Evolutionary conservation across 2,113 vertebrate genomes (phyloP).

Genomic region (Amblyornis subalaris): DNA sequence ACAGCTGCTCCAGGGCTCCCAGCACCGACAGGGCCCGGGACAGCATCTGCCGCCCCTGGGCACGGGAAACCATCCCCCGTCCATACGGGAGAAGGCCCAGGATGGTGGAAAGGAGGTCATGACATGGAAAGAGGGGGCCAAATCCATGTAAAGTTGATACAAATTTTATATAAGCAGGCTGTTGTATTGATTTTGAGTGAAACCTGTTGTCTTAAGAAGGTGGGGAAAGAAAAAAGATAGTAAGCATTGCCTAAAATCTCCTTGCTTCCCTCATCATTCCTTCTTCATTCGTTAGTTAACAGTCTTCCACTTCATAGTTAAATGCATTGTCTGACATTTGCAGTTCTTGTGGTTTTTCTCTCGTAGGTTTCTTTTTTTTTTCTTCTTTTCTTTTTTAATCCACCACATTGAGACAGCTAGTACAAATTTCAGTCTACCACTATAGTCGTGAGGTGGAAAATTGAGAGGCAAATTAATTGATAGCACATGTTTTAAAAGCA

Average conservation of each 20-base stretch:
- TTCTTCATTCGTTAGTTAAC: neutral
- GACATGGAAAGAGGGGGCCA: neutral
- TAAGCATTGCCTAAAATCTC: neutral
- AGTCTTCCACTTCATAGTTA: neutral
- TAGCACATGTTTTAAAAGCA: neutral
- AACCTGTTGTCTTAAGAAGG: neutral
- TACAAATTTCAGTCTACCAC: neutral
- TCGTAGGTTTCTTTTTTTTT: neutral
- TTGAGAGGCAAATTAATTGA: neutral
- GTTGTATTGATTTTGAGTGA: accelerated
- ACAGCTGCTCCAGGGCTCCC: neutral
- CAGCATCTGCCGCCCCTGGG: neutral
- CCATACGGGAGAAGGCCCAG: accelerated
- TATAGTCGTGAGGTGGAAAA: neutral
- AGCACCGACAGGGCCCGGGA: neutral
- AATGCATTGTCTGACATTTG: neutral
- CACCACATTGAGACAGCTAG: neutral
- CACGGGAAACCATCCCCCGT: neutral
- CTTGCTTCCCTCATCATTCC: neutral
- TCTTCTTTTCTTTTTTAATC: neutral
- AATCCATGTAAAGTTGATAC: accelerated
- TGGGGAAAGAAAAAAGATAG: neutral
- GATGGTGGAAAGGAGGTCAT: neutral
- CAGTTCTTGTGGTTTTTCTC: neutral
- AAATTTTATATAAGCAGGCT: neutral